These are phyloP conservation scores for Cassiopea andromeda DNA, from an alignment of 30 jellyfish, hydroid and myxozoan genomes.

Conservation along the genomic window DNA sequence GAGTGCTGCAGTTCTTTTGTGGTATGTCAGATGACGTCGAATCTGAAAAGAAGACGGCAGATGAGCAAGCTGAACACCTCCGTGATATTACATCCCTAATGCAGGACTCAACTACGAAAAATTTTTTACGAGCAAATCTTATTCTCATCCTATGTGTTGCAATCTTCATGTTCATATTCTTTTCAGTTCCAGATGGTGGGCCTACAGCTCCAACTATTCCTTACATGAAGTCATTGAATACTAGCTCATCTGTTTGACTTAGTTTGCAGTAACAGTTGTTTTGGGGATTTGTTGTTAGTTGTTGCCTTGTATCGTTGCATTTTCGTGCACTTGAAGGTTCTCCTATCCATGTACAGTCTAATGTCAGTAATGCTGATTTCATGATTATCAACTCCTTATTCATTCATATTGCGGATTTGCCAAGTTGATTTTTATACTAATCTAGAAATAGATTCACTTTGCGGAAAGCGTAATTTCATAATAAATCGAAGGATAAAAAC, in stretches of 20 bases:
- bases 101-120: conserved; percentile 79
- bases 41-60: conserved; percentile 81
- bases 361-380: too few species aligned
- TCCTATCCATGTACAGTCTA: too few species aligned
- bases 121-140: conserved; percentile 61
- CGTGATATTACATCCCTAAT: conserved; percentile 85
- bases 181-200: conserved; percentile 97
- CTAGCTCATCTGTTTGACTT: background rate
- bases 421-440: too few species aligned
- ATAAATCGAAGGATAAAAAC: too few species aligned
- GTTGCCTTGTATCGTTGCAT: too few species aligned
- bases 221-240: background rate
- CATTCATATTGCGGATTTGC: too few species aligned
- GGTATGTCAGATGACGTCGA: conserved; percentile 86
- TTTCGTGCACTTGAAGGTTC: too few species aligned
- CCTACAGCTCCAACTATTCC: conserved; percentile 95
- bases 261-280: too few species aligned
- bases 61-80: conserved; percentile 92
- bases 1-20: conserved; percentile 75
- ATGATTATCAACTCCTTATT: too few species aligned
- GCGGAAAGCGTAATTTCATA: too few species aligned
- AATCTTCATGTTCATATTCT: conserved; percentile 78
- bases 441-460: too few species aligned
- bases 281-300: too few species aligned
- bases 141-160: conserved; percentile 78